Conservation (phyloP, 2,113 vertebrate genomes). For the Coturnix japonica region DNA sequence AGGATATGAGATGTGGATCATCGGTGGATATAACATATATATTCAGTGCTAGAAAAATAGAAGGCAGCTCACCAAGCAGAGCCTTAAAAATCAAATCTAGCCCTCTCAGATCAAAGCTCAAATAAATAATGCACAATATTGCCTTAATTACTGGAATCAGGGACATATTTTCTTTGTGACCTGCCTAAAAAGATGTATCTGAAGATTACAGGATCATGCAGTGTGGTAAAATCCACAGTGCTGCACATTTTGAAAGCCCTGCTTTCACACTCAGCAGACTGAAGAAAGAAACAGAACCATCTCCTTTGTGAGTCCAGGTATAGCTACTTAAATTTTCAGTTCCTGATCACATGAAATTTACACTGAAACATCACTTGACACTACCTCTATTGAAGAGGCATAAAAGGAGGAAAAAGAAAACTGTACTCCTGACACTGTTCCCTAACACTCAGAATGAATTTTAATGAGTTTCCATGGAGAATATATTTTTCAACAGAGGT, state of each 20-base stretch:
- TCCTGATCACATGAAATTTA: neutral
- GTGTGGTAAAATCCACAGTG: neutral
- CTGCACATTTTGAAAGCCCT: neutral
- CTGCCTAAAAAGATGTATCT: neutral
- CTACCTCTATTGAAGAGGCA: neutral
- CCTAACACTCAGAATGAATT: neutral
- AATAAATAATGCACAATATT: neutral
- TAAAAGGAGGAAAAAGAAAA: neutral
- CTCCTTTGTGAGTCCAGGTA: neutral
- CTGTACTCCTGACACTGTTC: neutral
- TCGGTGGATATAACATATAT: neutral
- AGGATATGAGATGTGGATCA: neutral
- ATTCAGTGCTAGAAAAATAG: neutral
- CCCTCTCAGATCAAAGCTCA: neutral
- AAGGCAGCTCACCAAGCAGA: neutral
- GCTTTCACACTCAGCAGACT: neutral
- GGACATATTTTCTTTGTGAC: neutral
- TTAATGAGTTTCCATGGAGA: neutral
- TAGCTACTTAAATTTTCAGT: neutral
- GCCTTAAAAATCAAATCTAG: neutral
- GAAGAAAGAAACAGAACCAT: neutral
- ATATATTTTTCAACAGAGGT: neutral
- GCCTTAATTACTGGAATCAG: neutral
- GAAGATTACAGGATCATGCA: neutral
- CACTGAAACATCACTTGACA: neutral